Evolutionary conservation across 2,797 vertebrate genomes (phyloP), one percentile per base, ranked within the genome.

Genomic region (Malurus splendens): DNA sequence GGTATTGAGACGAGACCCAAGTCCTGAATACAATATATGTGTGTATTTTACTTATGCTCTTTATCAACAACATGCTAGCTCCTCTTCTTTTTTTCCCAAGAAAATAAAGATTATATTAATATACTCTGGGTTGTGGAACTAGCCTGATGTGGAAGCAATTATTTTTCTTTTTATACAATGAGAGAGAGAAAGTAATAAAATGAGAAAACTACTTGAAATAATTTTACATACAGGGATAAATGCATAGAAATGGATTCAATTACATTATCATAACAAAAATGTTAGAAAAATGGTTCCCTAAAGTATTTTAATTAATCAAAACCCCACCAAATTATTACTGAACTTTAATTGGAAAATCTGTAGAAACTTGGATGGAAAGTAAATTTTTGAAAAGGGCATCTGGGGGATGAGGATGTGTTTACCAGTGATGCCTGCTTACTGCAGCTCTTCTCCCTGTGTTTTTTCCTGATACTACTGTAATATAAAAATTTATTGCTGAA

Each of bases 291-390:
- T 39, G 3, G 65, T 93, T 94, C 65, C 71, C 55, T 70, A 62
- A 79, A 61, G 61, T 87, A 92, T 89, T 96, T 95, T 95, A 96
- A 96, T 97, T 96, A 96, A 94, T 95, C 80, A 96, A 95, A 95
- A 90, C 25, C 4, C 18, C 24, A 24, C 45, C 62, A 92, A 90
- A 93, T 89, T 93, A 86, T 86, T 93, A 71, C 88, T 86, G 60
- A 93, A 79, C 50, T 86, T 57, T 94, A 96, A 96, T 82, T 96
- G 90, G 84, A 93, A 96, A 93, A 73, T 92, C 93, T 95, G 60
- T 94, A 86, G 71, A 88, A 86, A 67, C 77, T 72, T 84, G 30
- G 45, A 14, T n/a, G 71, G 70, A 73, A 90, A 67, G 51, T 27
- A 45, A 77, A 48, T 83, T 91, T 90, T 94, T 91, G 28, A 60